These are phyloP conservation scores for Tetropium fuscum DNA, from an alignment of 2,888 invertebrate genomes.

Conservation along the genomic window DNA sequence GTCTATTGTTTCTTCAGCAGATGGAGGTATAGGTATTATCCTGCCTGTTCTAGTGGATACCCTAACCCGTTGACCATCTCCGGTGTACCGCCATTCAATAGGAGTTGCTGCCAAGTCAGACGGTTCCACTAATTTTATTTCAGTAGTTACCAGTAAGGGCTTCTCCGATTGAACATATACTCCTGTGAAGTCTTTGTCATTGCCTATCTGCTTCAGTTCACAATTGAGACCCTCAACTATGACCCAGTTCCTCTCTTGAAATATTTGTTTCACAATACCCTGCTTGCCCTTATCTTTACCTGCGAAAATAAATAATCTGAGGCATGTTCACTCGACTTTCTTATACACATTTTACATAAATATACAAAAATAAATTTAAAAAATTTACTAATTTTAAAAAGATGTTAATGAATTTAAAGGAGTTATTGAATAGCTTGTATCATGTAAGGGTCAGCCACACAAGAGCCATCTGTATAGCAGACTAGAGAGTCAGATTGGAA, in stretches of 20 bases:
- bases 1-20: constrained; percentile 85
- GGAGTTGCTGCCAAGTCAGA: constrained; percentile 84
- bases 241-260: constrained; percentile 96
- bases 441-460: no score
- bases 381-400: no score
- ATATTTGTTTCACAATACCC: constrained; percentile 69
- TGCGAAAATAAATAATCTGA: constrained; percentile 27
- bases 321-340: background rate
- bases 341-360: background rate
- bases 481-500: no score
- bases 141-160: constrained; percentile 85
- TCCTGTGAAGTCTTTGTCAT: constrained; percentile 76
- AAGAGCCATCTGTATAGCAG: no score
- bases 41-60: constrained; percentile 88
- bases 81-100: constrained; percentile 92
- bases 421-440: no score
- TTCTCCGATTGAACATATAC: constrained; percentile 78
- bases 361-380: background rate
- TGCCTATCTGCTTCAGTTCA: constrained; percentile 70
- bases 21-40: constrained; percentile 86
- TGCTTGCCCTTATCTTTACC: constrained; percentile 92
- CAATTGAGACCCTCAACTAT: constrained; percentile 93
- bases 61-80: constrained; percentile 86
- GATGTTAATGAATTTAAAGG: no score
- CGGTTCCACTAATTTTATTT: constrained; percentile 88